Conservation (phyloP, 2,113 vertebrate species). For the Gulo gulo region DNA sequence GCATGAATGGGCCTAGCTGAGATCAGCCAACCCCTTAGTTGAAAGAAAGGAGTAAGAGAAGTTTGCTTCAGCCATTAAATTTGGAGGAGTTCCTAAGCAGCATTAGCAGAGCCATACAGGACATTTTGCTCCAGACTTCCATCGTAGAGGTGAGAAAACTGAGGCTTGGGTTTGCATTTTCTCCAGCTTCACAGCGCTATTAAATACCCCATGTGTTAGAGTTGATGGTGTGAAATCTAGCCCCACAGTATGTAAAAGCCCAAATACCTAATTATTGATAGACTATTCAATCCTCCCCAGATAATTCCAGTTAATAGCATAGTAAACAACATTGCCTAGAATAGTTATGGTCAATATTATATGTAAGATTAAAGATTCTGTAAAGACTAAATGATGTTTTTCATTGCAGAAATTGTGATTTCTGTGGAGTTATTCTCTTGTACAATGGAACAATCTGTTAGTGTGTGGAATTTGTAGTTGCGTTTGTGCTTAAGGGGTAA, state of each 20-base stretch:
- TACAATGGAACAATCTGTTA: background rate
- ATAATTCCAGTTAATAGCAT: background rate
- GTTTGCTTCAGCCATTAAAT: background rate
- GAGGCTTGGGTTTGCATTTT: background rate
- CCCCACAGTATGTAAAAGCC: background rate
- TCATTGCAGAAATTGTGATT: background rate
- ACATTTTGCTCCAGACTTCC: background rate
- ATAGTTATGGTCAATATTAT: background rate
- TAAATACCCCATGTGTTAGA: background rate
- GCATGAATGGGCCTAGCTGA: background rate
- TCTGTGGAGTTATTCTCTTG: background rate
- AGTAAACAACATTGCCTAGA: background rate
- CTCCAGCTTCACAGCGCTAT: background rate
- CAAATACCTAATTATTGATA: background rate
- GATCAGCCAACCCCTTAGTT: background rate
- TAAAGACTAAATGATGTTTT: background rate
- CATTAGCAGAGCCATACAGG: background rate
- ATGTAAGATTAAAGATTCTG: background rate
- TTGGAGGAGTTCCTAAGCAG: background rate
- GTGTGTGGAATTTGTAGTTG: background rate
- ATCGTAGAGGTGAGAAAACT: background rate
- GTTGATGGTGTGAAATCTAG: background rate
- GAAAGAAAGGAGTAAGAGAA: background rate
- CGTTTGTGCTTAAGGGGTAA: background rate
- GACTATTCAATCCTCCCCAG: background rate